These are phyloP conservation scores for Enhydra lutris DNA, from an alignment of 2,113 vertebrate genomes.

Conservation along the genomic window DNA sequence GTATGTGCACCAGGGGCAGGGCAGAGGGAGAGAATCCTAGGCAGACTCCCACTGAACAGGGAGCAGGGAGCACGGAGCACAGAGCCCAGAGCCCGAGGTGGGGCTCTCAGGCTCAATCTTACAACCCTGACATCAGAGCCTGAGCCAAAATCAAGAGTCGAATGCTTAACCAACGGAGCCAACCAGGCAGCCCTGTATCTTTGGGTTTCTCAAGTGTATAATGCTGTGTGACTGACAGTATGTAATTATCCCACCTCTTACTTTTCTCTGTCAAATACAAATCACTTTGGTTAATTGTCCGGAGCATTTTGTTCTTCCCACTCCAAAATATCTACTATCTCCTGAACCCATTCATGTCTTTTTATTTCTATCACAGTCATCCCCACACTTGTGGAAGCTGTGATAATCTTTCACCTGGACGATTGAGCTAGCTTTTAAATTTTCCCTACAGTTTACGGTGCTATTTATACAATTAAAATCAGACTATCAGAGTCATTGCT, in stretches of 20 bases:
- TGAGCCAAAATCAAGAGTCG: background rate
- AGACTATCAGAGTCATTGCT: background rate
- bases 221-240: background rate
- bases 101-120: background rate
- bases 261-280: background rate
- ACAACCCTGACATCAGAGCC: background rate
- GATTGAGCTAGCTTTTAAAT: background rate
- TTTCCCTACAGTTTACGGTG: background rate
- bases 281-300: background rate
- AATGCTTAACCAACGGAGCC: background rate
- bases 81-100: no score
- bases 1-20: rapidly evolving
- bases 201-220: background rate
- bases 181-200: background rate
- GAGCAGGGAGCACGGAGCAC: background rate
- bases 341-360: background rate
- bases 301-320: background rate
- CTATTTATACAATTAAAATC: background rate
- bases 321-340: background rate
- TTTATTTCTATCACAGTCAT: background rate
- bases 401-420: background rate
- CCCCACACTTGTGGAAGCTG: background rate
- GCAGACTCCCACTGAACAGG: background rate
- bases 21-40: background rate
- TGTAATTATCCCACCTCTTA: background rate